Conservation (phyloP, 2,113 vertebrate genomes). For the Aythya baeri region DNA sequence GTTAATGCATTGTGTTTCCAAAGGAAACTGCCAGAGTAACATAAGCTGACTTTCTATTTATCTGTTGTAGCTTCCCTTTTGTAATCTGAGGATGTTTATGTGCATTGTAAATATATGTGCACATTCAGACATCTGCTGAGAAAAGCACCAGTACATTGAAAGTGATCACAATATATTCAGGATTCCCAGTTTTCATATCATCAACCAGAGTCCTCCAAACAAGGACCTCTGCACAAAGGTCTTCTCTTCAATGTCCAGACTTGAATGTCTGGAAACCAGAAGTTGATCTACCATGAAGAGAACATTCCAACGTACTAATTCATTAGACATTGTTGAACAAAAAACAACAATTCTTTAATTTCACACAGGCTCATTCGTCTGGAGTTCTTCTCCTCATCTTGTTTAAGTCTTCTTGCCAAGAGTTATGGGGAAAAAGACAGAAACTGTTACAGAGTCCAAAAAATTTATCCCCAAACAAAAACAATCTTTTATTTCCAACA, state of each 20-base stretch:
- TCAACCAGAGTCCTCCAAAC: neutral
- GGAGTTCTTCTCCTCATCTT: slow-evolving; percentile 15
- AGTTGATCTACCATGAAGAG: neutral
- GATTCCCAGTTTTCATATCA: neutral
- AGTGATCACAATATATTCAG: neutral
- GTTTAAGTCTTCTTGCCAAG: slow-evolving; percentile 50
- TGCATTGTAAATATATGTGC: neutral
- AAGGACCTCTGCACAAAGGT: neutral
- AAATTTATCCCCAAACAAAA: slow-evolving; percentile 14
- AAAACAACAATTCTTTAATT: neutral
- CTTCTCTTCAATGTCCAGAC: neutral
- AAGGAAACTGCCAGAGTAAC: neutral
- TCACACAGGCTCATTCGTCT: neutral
- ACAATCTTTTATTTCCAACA: slow-evolving; percentile 5
- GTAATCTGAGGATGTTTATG: neutral
- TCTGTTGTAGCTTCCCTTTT: neutral
- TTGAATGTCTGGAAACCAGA: neutral
- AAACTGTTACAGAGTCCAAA: slow-evolving; percentile 18
- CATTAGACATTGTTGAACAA: neutral
- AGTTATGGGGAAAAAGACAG: slow-evolving; percentile 27
- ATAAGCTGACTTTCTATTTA: neutral
- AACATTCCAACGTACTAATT: neutral
- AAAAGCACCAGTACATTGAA: neutral
- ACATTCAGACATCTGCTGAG: neutral
- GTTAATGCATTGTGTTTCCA: neutral